Percentiles rank a stretch among this genome's conserved stretches.
Evolutionary conservation across 1,140 invertebrate species (phyloP).

Genomic region (Diplogasteroides magnus): DNA sequence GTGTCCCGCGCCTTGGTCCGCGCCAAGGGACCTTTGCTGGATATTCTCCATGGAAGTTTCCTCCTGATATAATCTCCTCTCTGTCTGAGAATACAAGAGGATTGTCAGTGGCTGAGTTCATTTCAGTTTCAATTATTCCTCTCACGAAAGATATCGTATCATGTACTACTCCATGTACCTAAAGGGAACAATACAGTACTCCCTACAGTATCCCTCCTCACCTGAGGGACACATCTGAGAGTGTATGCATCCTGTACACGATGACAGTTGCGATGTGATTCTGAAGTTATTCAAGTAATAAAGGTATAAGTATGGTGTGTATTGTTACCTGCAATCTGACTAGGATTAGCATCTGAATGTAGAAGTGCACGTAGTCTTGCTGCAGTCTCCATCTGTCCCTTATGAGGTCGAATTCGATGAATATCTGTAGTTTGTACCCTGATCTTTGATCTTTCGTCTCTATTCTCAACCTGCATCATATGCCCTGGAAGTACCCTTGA

Average conservation of each 20-base stretch:
- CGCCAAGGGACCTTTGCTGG: conserved; percentile 64
- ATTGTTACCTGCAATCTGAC: conserved; percentile 66
- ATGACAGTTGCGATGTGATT: conserved; percentile 67
- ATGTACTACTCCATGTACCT: conserved; percentile 66
- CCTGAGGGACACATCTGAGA: conserved; percentile 69
- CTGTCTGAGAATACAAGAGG: conserved; percentile 70
- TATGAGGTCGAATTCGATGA: conserved; percentile 67
- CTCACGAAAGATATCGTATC: conserved; percentile 70
- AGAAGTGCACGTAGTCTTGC: conserved; percentile 65
- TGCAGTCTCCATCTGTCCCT: conserved; percentile 67
- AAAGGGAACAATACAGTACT: conserved; percentile 9
- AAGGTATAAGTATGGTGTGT: neutral
- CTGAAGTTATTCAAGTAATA: conserved; percentile 25
- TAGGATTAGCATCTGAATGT: conserved; percentile 67
- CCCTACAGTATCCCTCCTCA: too few species aligned
- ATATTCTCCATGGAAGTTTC: conserved; percentile 70
- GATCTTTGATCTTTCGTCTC: too few species aligned
- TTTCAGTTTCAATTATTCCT: conserved; percentile 65
- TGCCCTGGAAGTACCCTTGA: conserved; percentile 69
- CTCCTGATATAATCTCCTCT: conserved; percentile 69
- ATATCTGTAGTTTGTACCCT: conserved; percentile 62
- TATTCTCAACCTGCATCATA: conserved; percentile 64
- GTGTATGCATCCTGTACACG: conserved; percentile 73
- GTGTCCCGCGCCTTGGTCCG: too few species aligned
- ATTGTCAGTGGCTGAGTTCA: conserved; percentile 73